phyloP scores from a whole-genome alignment of 2,888 invertebrate species.

The Mythimna lalbum region DNA sequence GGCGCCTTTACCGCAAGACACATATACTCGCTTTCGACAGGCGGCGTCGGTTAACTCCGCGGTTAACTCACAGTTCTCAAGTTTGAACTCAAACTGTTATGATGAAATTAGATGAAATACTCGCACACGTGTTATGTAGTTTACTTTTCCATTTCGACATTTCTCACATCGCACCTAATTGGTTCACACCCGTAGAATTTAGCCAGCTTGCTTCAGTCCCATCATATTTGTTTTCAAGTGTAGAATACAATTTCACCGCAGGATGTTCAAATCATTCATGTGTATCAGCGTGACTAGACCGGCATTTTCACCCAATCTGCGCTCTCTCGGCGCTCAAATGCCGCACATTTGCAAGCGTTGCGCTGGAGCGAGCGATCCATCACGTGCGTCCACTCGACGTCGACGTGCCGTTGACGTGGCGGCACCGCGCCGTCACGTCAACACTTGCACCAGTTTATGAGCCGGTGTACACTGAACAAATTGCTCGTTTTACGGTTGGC shows the following conservation, averaged over 20 bases:
- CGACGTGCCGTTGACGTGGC: neutral
- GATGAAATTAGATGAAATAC: slow-evolving; percentile 32
- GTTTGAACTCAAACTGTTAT: slow-evolving; percentile 34
- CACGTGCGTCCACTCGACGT: too few species aligned
- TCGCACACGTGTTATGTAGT: neutral
- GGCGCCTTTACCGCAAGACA: slow-evolving; percentile 64
- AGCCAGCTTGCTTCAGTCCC: too few species aligned
- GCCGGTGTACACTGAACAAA: neutral
- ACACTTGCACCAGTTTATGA: slow-evolving; percentile 11
- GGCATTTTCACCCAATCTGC: slow-evolving; percentile 33
- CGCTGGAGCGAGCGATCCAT: too few species aligned
- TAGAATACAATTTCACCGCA: slow-evolving; percentile 1
- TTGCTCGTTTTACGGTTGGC: neutral
- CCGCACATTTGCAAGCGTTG: slow-evolving; percentile 19
- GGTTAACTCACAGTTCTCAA: slow-evolving; percentile 53
- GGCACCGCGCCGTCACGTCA: slow-evolving; percentile 3
- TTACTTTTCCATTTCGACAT: slow-evolving; percentile 1
- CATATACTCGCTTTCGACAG: slow-evolving; percentile 63
- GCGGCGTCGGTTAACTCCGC: slow-evolving; percentile 51
- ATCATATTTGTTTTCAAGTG: neutral
- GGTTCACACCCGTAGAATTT: neutral
- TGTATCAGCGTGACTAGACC: slow-evolving; percentile 30
- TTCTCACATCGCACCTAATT: neutral
- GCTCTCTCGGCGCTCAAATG: slow-evolving; percentile 36
- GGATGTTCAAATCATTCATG: slow-evolving; percentile 38